phyloP scores from a whole-genome alignment of 2,888 invertebrate species.

The Phlogophora meticulosa region DNA sequence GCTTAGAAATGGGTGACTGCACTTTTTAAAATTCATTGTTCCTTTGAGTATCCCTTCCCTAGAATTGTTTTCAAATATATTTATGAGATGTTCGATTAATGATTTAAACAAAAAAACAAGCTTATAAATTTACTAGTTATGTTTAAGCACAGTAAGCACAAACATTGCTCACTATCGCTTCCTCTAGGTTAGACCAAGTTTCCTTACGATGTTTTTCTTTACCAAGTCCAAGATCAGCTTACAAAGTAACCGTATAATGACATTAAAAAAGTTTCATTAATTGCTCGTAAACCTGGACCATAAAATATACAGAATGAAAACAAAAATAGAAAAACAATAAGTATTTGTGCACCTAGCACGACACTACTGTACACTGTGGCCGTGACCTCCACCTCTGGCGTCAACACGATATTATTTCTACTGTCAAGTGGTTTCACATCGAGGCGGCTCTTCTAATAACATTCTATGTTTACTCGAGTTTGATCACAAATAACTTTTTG shows the following conservation, averaged over 20 bases:
- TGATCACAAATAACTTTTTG: constrained; percentile 1
- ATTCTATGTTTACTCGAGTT: constrained; percentile 29
- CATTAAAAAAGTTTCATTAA: constrained; percentile 15
- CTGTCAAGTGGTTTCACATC: constrained; percentile 17
- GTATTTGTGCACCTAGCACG: constrained; percentile 8
- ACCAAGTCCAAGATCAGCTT: constrained; percentile 11
- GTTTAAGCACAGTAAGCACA: neutral
- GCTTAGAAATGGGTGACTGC: neutral
- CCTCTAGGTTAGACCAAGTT: neutral
- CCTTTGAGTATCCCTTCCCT: too few relatives aligned
- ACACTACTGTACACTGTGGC: neutral
- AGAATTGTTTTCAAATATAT: too few relatives aligned
- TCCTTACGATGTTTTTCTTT: neutral
- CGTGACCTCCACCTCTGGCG: constrained; percentile 28
- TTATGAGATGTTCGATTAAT: too few relatives aligned
- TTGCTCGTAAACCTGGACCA: constrained; percentile 15
- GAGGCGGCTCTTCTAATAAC: constrained; percentile 22
- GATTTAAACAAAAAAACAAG: too few relatives aligned
- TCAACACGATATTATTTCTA: constrained; percentile 29
- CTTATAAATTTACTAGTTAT: neutral
- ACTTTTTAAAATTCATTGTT: neutral
- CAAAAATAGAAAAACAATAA: constrained; percentile 7
- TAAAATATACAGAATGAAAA: constrained; percentile 15
- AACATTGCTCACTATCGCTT: neutral
- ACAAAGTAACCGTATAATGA: constrained; percentile 26